Percentiles rank a stretch among this genome's conserved stretches.
Conservation (phyloP, 2,113 vertebrate genomes). For the Leucoraja erinaceus region DNA sequence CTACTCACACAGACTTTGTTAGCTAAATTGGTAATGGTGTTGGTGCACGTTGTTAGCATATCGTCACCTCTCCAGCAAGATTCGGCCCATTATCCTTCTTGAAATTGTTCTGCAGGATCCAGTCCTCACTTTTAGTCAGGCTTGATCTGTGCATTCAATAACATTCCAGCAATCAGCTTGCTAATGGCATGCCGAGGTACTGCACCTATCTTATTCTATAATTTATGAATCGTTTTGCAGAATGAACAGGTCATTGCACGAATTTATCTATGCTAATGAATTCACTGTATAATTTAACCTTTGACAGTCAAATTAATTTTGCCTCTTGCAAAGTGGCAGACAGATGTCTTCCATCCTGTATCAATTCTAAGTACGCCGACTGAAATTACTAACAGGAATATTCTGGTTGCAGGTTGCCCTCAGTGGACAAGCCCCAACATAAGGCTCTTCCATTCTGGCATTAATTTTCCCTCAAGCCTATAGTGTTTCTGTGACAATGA, state of each 20-base stretch:
- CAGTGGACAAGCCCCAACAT: conserved; percentile 27
- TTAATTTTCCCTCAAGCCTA: not conserved
- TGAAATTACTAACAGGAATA: conserved; percentile 27
- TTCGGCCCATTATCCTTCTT: not conserved
- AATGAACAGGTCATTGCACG: conserved; percentile 22
- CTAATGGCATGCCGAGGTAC: conserved; percentile 22
- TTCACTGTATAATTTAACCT: conserved; percentile 22
- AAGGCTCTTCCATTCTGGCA: not conserved
- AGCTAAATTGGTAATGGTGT: no score
- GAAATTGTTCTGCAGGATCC: not conserved
- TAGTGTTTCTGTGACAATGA: no score
- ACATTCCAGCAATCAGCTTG: conserved; percentile 23
- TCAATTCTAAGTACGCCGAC: conserved; percentile 20
- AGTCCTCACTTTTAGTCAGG: not conserved
- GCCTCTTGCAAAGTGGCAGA: conserved; percentile 24
- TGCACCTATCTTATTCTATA: conserved; percentile 11
- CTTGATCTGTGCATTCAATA: conserved; percentile 16
- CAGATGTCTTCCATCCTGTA: conserved; percentile 35
- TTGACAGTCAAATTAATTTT: conserved; percentile 33
- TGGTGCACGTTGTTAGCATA: not conserved
- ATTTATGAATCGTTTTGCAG: conserved; percentile 32
- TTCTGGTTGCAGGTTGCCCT: not conserved
- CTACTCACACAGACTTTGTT: not conserved
- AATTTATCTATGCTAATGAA: conserved; percentile 17
- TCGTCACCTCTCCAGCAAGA: not conserved